A percentile compares a stretch with the other conserved stretches of the same genome.
These are phyloP conservation scores for Nothobranchius kuhntae DNA, from an alignment of 2,113 vertebrate genomes.

Conservation along the genomic window DNA sequence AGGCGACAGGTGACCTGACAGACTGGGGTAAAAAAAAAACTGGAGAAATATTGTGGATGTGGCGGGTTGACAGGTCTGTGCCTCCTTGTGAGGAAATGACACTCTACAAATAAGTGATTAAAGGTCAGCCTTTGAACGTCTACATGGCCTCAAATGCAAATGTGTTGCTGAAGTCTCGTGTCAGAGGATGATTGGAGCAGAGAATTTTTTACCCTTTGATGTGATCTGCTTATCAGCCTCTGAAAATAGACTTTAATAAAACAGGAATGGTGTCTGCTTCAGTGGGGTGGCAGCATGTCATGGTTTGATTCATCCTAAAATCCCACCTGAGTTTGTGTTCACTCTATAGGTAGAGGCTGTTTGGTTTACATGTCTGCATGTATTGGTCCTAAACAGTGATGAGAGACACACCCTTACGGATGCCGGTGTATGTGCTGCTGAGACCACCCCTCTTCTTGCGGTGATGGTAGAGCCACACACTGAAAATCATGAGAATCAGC, in stretches of 20 bases:
- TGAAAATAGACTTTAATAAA: conserved; percentile 38
- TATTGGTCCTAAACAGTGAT: background rate
- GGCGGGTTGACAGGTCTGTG: conserved; percentile 59
- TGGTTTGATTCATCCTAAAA: conserved; percentile 20
- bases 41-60: conserved; percentile 27
- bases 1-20: conserved; percentile 29
- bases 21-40: background rate
- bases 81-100: conserved; percentile 44
- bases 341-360: background rate
- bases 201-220: conserved; percentile 45
- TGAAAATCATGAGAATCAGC: conserved; percentile 94
- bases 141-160: conserved; percentile 53
- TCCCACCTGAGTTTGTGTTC: conserved; percentile 5
- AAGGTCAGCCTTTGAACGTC: conserved; percentile 76
- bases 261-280: conserved; percentile 28
- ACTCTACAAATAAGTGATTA: conserved; percentile 58
- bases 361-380: background rate
- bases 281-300: conserved; percentile 19
- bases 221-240: conserved; percentile 45
- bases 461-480: conserved; percentile 93
- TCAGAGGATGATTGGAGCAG: conserved; percentile 53
- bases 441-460: conserved; percentile 91
- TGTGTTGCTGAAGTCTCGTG: conserved; percentile 62
- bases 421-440: conserved; percentile 90
- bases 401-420: conserved; percentile 86